Evolutionary conservation across 53 echinoderm and acorn worm genomes (phyloP), one percentile per base, ranked within the genome.

Genomic region (Echinometra lucunter): DNA sequence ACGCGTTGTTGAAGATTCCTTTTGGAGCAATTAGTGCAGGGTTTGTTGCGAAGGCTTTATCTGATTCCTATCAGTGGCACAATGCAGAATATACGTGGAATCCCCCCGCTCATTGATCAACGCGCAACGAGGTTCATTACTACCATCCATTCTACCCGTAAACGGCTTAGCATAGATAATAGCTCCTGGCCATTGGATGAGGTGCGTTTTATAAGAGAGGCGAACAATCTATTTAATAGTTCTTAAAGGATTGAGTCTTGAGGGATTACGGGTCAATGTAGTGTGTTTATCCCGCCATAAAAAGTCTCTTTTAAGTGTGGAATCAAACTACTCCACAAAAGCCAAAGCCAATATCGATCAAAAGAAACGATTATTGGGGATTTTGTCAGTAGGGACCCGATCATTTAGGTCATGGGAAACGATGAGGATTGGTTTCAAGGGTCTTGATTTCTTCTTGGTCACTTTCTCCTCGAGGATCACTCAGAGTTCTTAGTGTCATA

Each of bases 1-100:
- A 66, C 63, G 85, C 94, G 40, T 83, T 67, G 37, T 42, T 45
- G 85, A 44, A 60, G 83, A 42, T 92, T 75, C 66, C 66, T 58
- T 83, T 38, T 85, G 37, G 83, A 83, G 94, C 94, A 94, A 94
- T 94, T 94, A 94, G 94, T 40, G 94, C 94, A 45, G n/a, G 35
- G 18, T 94, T 94, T 94, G 83, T 82, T 83, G 17, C 94, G 25
- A 32, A 23, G 91, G 37, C 63, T 83, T 66, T 63, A 85, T 94
- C 40, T 66, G 38, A 83, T 83, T 85, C n/a, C 58, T 27, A 4
- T 37, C 44, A 25, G 27, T 28, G 75, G 85, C 44, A 94, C 94
- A 94, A 94, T 94, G 58, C 58, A 27, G 23, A 7, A 89, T 37
- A 38, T 60, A 47, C 49, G 60, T n/a, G 58, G 58, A 60, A 89